phyloP scores from a whole-genome alignment of 1,140 invertebrate genomes.

The Drosophila punjabiensis region DNA sequence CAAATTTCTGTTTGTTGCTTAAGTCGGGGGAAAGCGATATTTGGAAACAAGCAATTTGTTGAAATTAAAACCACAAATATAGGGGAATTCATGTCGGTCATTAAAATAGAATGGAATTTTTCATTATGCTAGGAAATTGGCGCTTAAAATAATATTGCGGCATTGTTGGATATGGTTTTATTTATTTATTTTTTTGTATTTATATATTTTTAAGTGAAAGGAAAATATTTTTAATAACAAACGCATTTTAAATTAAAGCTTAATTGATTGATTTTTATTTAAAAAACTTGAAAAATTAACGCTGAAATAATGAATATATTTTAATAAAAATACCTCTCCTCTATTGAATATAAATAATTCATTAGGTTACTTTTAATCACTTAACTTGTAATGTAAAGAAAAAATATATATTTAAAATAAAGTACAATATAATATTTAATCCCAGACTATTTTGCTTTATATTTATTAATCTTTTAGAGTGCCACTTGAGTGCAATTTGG shows the following conservation, averaged over 20 bases:
- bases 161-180: background rate
- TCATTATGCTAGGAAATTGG: background rate
- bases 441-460: too few species aligned
- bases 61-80: slow-evolving; percentile 42
- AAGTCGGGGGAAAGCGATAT: background rate
- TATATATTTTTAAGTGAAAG: background rate
- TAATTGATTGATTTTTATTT: background rate
- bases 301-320: too few species aligned
- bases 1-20: slow-evolving; percentile 21
- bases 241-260: too few species aligned
- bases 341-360: background rate
- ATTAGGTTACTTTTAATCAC: background rate
- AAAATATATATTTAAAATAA: background rate
- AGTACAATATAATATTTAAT: background rate
- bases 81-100: slow-evolving; percentile 7
- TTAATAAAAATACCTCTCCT: background rate
- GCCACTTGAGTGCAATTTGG: background rate
- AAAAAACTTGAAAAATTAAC: background rate
- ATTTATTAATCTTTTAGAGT: slow-evolving; percentile 14
- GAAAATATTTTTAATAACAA: background rate
- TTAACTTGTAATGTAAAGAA: background rate
- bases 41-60: slow-evolving; percentile 22
- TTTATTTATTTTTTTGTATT: background rate
- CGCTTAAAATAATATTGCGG: background rate
- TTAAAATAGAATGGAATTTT: slow-evolving; percentile 11